phyloP scores from a whole-genome alignment of 2,797 vertebrate species.

The Esox lucius region DNA sequence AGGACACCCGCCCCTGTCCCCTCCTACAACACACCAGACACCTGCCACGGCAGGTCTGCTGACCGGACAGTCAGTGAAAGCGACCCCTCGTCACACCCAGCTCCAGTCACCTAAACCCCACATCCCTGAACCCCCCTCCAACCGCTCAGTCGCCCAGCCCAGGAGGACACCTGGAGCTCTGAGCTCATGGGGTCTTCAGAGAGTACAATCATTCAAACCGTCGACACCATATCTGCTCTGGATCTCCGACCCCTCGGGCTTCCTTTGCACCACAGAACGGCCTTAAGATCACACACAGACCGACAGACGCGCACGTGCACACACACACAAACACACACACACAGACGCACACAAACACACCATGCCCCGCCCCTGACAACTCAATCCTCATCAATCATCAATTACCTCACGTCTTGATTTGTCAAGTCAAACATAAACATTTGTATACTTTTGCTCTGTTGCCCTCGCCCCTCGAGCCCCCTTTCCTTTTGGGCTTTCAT shows the following conservation, averaged over 20 bases:
- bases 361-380: background rate
- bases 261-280: slow-evolving; percentile 18
- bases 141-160: background rate
- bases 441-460: slow-evolving; percentile 39
- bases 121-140: background rate
- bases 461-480: slow-evolving; percentile 34
- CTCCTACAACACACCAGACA: slow-evolving; percentile 32
- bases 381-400: slow-evolving; percentile 55
- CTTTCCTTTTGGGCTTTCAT: slow-evolving; percentile 54
- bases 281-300: background rate
- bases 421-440: slow-evolving; percentile 43
- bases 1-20: slow-evolving; percentile 30
- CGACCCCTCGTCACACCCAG: slow-evolving; percentile 11
- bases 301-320: no score
- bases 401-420: slow-evolving; percentile 52
- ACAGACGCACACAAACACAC: background rate
- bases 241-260: background rate
- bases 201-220: background rate
- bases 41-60: slow-evolving; percentile 21
- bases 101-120: background rate
- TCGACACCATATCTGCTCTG: background rate
- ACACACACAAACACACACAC: background rate
- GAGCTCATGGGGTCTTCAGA: background rate
- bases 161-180: slow-evolving; percentile 37
- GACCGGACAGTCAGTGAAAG: slow-evolving; percentile 18